Percentiles rank a stretch among this genome's conserved stretches.
These are phyloP conservation scores for Ctena decussata DNA, from an alignment of 2,888 invertebrate species.

Conservation along the genomic window DNA sequence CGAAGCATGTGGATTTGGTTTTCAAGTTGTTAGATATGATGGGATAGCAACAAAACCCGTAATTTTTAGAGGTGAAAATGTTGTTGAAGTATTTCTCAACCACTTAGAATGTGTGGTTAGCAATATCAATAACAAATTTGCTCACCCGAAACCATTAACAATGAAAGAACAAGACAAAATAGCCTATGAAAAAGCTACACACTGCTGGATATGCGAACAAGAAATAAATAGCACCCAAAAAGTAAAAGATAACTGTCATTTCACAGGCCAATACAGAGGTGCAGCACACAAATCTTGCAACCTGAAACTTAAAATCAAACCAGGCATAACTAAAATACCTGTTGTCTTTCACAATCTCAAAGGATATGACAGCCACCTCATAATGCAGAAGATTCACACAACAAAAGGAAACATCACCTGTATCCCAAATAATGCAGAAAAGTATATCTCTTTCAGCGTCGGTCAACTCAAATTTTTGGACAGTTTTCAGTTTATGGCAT, in stretches of 20 bases:
- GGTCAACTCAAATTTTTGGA: too few species aligned
- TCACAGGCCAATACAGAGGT: slow-evolving; percentile 40
- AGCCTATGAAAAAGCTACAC: slow-evolving; percentile 21
- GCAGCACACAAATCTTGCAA: slow-evolving; percentile 34
- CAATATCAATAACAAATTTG: slow-evolving; percentile 25
- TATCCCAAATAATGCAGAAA: too few species aligned
- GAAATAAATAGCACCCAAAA: background rate
- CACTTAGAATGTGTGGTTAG: slow-evolving; percentile 20
- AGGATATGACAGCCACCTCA: too few species aligned
- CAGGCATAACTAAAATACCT: too few species aligned
- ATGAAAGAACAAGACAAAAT: slow-evolving; percentile 27
- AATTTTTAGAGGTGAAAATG: slow-evolving; percentile 22
- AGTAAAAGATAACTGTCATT: slow-evolving; percentile 35
- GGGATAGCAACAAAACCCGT: slow-evolving; percentile 19
- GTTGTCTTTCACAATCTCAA: too few species aligned
- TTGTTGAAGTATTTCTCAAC: slow-evolving; percentile 10
- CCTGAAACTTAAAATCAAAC: slow-evolving; percentile 25
- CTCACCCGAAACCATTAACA: slow-evolving; percentile 19
- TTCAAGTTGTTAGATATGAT: slow-evolving; percentile 35
- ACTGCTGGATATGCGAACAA: slow-evolving; percentile 42
- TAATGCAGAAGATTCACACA: slow-evolving; percentile 26
- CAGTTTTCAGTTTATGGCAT: too few species aligned
- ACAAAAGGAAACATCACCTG: background rate
- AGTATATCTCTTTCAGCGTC: too few species aligned
- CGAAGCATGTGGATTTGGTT: slow-evolving; percentile 36